Conservation (phyloP, 2,888 invertebrate species). For the Unio pictorum region DNA sequence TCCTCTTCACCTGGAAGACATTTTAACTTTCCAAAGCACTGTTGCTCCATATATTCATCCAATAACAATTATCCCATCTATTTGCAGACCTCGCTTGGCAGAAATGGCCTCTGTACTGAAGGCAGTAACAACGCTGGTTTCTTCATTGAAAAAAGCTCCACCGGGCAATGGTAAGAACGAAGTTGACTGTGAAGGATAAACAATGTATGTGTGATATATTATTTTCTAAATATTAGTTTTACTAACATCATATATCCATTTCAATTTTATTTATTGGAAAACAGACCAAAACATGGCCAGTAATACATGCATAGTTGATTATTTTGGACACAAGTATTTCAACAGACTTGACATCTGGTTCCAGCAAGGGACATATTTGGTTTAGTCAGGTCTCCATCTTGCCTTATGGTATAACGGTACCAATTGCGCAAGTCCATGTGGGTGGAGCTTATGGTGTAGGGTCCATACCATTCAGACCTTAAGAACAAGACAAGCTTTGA, state of each 20-base stretch:
- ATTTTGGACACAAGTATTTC: too few relatives aligned
- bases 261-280: background rate
- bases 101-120: slow-evolving; percentile 97
- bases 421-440: too few relatives aligned
- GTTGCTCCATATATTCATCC: background rate
- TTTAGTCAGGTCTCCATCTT: too few relatives aligned
- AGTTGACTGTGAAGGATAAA: background rate
- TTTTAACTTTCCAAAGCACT: background rate
- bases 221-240: background rate
- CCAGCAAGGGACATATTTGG: too few relatives aligned
- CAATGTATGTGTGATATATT: background rate
- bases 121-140: slow-evolving; percentile 91
- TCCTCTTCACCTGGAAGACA: background rate
- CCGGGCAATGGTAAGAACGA: slow-evolving; percentile 81
- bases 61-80: slow-evolving; percentile 17
- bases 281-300: too few relatives aligned
- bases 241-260: background rate
- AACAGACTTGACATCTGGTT: too few relatives aligned
- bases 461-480: too few relatives aligned
- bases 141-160: slow-evolving; percentile 93
- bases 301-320: too few relatives aligned
- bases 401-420: too few relatives aligned
- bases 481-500: too few relatives aligned
- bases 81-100: slow-evolving; percentile 87
- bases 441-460: too few relatives aligned